Evolutionary conservation across 2,113 vertebrate genomes (phyloP), one percentile per base, ranked within the genome.

Genomic region (Macheiramphus alcinus): DNA sequence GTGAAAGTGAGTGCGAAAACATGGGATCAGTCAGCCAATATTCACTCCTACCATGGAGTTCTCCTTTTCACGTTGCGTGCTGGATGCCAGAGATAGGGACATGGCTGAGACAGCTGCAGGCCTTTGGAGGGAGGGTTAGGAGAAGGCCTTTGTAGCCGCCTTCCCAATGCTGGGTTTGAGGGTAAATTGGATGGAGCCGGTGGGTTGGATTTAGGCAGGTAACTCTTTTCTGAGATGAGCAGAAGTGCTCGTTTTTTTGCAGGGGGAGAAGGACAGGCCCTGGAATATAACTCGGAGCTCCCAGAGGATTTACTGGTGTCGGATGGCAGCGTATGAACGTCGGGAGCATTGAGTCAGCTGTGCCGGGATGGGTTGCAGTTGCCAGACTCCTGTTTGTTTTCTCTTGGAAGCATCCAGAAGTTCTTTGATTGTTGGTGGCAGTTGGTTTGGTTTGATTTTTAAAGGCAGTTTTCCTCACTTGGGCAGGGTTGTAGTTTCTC

Each of bases 51-150:
- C 78, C 3, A 0, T 13, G 56, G 62, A 71, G 34, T 34, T 84
- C 48, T 42, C 81, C 71, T 80, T 45, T 76, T 19, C 12, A 4
- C 0, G 0, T 1, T 59, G 3, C 0, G 1, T 56, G 29, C 76
- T 75, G 58, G 66, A 50, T 87, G 86, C 61, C 61, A 85, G 86
- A 26, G 83, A 66, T 27, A 40, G 66, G 56, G 78, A 19, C 26
- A 2, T 4, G 20, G 45, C 70, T 40, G 81, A 25, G 75, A 5
- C 25, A 55, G 40, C 66, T 56, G 25, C 71, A 9, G 47, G 14
- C 26, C 61, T 63, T 62, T 3, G 17, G 72, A 87, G 21, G n/a
- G 61, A 65, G 23, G 11, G 17, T 40, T 29, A 8, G 68, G 76
- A 75, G 83, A 62, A 71, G 42, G 50, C 1, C 0, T 45, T 42